Evolutionary conservation across 92 coral and sea anemone species (phyloP), one percentile per base, ranked within the genome.

Genomic region (Diadumene lineata): DNA sequence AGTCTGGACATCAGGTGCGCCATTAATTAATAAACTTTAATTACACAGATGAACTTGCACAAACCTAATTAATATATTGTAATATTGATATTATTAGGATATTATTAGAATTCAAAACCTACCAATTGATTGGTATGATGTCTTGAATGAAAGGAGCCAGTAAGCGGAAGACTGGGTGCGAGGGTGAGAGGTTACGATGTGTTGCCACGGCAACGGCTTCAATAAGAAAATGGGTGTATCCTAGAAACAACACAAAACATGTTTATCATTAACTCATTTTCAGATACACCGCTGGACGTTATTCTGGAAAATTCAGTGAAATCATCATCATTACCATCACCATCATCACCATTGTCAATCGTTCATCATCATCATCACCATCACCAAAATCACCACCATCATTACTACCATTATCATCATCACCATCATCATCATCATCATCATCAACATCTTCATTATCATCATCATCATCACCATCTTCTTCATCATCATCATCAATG

Each of bases 181-280:
- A 94, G 24, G 98, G 98, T n/a, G 97, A 91, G 22, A 94, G 90
- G 80, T 94, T 97, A 18, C 98, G 93, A 56, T 91, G 94, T 13
- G 94, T 94, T 74, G 98, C 97, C 73, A 94, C 81, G 50, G 94
- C 87, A 68, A 94, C 82, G 11, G 94, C 79, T 79, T 94, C 97
- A 58, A 88, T 75, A 44, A 94, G 56, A 7, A 94, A 76, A 73
- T 94, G 98, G 18, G 92, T 91, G 73, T 80, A 88, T 25, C 98
- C 98, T 92, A 63, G 0, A 22, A 19, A 31, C 11, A 22, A 18
- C 60, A 31, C n/a, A 55, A 56, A n/a, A 70, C 62, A 23, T n/a
- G n/a, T n/a, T n/a, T n/a, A n/a, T n/a, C n/a, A n/a, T n/a, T n/a
- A n/a, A n/a, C n/a, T n/a, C n/a, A n/a, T n/a, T n/a, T n/a, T n/a